Base-by-base conservation (phyloP, 2,797 vertebrate genomes). In the Cottoperca gobio region DNA sequence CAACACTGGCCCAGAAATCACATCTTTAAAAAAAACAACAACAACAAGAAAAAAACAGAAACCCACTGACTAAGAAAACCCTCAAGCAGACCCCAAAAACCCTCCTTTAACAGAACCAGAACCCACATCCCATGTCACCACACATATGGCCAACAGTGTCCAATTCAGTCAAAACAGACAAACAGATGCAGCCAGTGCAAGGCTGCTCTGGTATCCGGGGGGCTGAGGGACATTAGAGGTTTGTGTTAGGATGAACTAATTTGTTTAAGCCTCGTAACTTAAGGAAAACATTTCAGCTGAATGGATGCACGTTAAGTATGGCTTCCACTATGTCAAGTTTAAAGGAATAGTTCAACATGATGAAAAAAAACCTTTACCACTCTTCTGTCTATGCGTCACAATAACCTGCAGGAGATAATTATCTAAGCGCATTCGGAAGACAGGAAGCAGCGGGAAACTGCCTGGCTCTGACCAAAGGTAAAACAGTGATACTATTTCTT, bases 81-180 rank as follows among this genome's bases (percentile, higher is more conserved):
- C 26, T 2, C 76, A 82, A 66, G 84, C 78, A 78, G 53, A 66
- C 33, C 50, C 37, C 55, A n/a, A 67, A 73, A 35, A 21, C 21
- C 45, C n/a, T 26, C 55, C 45, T 76, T 69, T 78, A 46, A 75
- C 73, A 82, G 65, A 79, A 74, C 79, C 80, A 79, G 75, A 83
- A 79, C 66, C 78, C 59, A 79, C 62, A 76, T 39, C 73, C 57
- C 8, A 24, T 45, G 74, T 70, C 77, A 50, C 66, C 59, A 37
- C 78, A 84, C 83, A 83, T 23, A 55, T 77, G 78, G 45, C 69
- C 39, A 46, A 24, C 13, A 9, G 31, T 39, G 54, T 53, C 49
- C 50, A n/a, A 31, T 48, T 70, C n/a, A 59, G 74, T 55, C 26
- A 17, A 42, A 80, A 72, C 82, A 81, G 50, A 63, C 64, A 76